These are phyloP conservation scores for Ricordea florida DNA, from an alignment of 92 coral and sea anemone species.

Conservation along the genomic window DNA sequence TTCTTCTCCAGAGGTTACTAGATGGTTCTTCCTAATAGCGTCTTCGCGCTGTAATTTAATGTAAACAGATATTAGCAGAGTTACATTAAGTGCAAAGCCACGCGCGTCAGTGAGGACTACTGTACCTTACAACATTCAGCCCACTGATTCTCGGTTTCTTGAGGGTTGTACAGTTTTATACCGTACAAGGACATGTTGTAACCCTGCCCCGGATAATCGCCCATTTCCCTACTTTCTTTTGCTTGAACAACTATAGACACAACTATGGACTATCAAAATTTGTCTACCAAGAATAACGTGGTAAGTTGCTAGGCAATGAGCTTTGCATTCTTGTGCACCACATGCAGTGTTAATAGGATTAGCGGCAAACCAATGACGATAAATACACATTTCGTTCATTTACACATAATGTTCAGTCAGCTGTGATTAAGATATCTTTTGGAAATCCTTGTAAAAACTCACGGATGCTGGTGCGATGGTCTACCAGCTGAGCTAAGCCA, in stretches of 20 bases:
- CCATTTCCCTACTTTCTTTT: conserved; percentile 29
- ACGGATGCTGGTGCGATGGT: too few relatives aligned
- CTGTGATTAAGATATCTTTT: too few relatives aligned
- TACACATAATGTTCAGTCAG: too few relatives aligned
- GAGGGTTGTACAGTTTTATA: conserved; percentile 67
- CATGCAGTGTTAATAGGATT: conserved; percentile 12
- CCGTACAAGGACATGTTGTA: conserved; percentile 86
- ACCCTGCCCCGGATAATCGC: conserved; percentile 74
- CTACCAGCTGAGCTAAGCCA: too few relatives aligned
- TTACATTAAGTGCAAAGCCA: neutral
- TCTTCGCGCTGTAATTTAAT: conserved; percentile 70
- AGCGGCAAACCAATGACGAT: neutral
- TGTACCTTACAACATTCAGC: conserved; percentile 73
- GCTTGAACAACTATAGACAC: too few relatives aligned
- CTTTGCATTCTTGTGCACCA: conserved; percentile 5
- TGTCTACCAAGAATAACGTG: conserved; percentile 1
- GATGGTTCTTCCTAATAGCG: conserved; percentile 60
- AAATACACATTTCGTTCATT: neutral
- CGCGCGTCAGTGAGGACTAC: neutral
- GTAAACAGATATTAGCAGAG: neutral
- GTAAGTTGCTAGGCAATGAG: conserved; percentile 13
- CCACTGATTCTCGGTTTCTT: conserved; percentile 78
- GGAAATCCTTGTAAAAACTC: too few relatives aligned
- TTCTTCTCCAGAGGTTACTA: conserved; percentile 71
- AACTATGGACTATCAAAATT: too few relatives aligned